Evolutionary conservation across 2,888 invertebrate species (phyloP).

Genomic region (Cremastobaeus sp.): DNA sequence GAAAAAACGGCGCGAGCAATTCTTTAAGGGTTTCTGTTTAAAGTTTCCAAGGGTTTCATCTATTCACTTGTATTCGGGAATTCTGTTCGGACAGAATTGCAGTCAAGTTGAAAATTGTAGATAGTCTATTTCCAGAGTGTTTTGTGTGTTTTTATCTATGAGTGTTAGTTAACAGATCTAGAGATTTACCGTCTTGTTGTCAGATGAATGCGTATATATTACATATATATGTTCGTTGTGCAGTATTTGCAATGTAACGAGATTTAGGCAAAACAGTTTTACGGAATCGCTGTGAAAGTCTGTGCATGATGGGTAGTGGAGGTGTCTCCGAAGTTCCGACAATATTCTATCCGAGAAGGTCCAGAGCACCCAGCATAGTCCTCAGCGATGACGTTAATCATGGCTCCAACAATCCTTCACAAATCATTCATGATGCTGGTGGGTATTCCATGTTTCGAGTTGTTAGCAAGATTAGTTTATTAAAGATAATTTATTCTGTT

Average conservation of each 20-base stretch:
- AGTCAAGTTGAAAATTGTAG: neutral
- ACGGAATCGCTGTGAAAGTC: neutral
- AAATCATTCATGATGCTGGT: conserved; percentile 52
- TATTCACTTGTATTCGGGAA: conserved; percentile 8
- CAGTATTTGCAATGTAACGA: neutral
- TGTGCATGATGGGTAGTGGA: conserved; percentile 70
- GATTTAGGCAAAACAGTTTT: neutral
- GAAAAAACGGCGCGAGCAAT: conserved; percentile 12
- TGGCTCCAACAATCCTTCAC: conserved; percentile 46
- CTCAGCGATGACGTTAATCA: conserved; percentile 69
- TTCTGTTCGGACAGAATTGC: conserved; percentile 16
- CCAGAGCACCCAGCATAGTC: conserved; percentile 70
- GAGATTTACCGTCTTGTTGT: conserved; percentile 4
- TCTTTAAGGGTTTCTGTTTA: conserved; percentile 26
- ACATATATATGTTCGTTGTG: conserved; percentile 5
- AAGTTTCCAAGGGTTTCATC: conserved; percentile 37
- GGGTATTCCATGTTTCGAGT: no score
- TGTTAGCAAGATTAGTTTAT: no score
- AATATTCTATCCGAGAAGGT: conserved; percentile 76
- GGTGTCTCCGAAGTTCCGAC: conserved; percentile 73
- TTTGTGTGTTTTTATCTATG: conserved; percentile 1
- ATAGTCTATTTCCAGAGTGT: no score
- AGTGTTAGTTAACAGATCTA: neutral
- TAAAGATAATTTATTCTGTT: no score
- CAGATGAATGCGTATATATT: conserved; percentile 12